Evolutionary conservation across 2,888 invertebrate genomes (phyloP).

Genomic region (Aphrophora alni): DNA sequence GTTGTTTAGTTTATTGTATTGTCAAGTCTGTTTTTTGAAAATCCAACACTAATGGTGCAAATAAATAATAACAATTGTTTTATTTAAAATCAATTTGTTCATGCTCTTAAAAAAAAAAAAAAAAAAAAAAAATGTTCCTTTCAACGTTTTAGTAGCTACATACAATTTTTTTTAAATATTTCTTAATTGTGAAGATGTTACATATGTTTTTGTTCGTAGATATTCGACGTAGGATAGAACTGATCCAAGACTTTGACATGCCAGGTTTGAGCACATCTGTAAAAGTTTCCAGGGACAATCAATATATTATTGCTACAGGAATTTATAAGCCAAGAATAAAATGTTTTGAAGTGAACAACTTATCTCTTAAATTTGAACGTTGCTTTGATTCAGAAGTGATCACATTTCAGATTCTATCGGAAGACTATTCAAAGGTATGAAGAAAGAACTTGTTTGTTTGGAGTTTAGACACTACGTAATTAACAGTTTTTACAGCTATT

Average conservation of each 20-base stretch:
- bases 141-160: too few relatives aligned
- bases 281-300: conserved; percentile 86
- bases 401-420: conserved; percentile 90
- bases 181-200: too few relatives aligned
- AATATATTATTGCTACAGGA: conserved; percentile 91
- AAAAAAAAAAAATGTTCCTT: too few relatives aligned
- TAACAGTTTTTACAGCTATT: not conserved
- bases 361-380: conserved; percentile 96
- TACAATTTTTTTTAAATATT: too few relatives aligned
- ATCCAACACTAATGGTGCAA: too few relatives aligned
- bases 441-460: conserved; percentile 8
- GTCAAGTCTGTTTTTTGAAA: too few relatives aligned
- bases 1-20: too few relatives aligned
- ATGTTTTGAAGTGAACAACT: conserved; percentile 95
- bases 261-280: conserved; percentile 90
- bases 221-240: conserved; percentile 87
- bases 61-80: too few relatives aligned
- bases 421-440: conserved; percentile 92
- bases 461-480: too few relatives aligned
- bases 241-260: conserved; percentile 99
- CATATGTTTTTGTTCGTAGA: too few relatives aligned
- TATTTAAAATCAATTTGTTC: too few relatives aligned
- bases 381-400: conserved; percentile 97
- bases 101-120: too few relatives aligned
- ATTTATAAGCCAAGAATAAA: conserved; percentile 95